Base-by-base conservation (phyloP, 2,797 vertebrate genomes). In the Adrianichthys oophorus region DNA sequence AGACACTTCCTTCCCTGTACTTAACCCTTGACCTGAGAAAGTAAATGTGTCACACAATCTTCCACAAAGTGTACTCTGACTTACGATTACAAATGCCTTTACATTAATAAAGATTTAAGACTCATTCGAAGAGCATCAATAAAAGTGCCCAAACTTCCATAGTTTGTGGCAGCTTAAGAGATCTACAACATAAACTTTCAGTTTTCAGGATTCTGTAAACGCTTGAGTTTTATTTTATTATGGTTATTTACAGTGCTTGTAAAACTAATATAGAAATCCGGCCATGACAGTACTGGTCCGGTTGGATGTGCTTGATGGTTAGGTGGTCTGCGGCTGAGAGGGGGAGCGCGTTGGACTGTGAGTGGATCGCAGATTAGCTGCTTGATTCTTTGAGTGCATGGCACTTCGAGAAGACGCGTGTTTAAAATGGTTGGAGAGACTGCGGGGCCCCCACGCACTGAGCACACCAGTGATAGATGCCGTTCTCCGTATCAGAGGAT, bases 1-100 rank as follows among this genome's bases (percentile, higher is more conserved):
- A 92, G 89, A 86, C 91, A 93, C 91, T 95, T 95, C 93, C 94
- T 94, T 91, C 90, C 89, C 90, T 90, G 90, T 91, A 87, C 92
- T 95, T 95, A 95, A 96, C 94, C 94, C 91, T 85, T 93, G 91
- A 94, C 94, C 89, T 44, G 19, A 52, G 70, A 85, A 90, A 91
- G 92, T 93, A 91, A 90, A 93, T 85, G 78, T 92, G 92, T 92
- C 92, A 93, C 93, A 91, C 90, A 92, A 91, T 89, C 84, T 91
- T 55, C 79, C 76, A 88, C 85, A 91, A 94, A 89, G 87, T 92
- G 89, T 85, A 86, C 85, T 85, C 83, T 82, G 85, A 89, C 88
- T 90, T 88, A 79, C 0, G 57, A 71, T 80, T 74, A 76, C 80
- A 85, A 72, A 86, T 82, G 85, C 62, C 57, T 67, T 82, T 54